Evolutionary conservation across 2,797 vertebrate genomes (phyloP), one percentile per base, ranked within the genome.

Genomic region (Odontamblyopus rebecca): DNA sequence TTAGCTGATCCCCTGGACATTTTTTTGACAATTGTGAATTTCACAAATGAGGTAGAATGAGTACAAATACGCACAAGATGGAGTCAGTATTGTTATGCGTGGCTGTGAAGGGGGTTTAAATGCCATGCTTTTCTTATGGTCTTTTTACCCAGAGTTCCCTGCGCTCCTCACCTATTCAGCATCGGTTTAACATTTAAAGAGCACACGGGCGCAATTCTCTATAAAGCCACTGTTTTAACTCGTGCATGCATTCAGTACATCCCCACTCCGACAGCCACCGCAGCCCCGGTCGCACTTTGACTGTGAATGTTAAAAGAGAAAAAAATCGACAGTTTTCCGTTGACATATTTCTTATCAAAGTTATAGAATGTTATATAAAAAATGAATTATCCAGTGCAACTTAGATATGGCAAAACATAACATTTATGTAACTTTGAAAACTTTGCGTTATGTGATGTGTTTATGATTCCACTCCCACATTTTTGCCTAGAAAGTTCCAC

Each of bases 181-280:
- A 69, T 44, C 53, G 51, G 29, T 72, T 80, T 69, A 77, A 85
- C 78, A 51, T 83, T 76, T 82, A 78, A 84, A 80, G 29, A 77
- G 54, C 75, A 61, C 44, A 44, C 63, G 5, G 59, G 53, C 15
- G 50, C 32, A 75, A 61, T 51, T 32, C n/a, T 68, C 26, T 64
- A 38, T 9, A 57, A 23, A 56, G 64, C 27, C 32, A 0, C 0
- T 76, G 61, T 82, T 76, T 76, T 69, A 35, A 50, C 19, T 0
- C 68, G 65, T 68, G 29, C 44, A 53, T 16, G 69, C 66, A 32
- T 72, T 79, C 27, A 67, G 30, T 57, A 75, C 72, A 56, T 66
- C 48, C 13, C 6, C 23, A 27, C 68, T 53, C 12, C 4, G 72
- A 68, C 68, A 67, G 29, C 70, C 11, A 16, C 44, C 6, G 44